phyloP scores from a whole-genome alignment of 2,113 vertebrate species.

The Taxidea taxus region DNA sequence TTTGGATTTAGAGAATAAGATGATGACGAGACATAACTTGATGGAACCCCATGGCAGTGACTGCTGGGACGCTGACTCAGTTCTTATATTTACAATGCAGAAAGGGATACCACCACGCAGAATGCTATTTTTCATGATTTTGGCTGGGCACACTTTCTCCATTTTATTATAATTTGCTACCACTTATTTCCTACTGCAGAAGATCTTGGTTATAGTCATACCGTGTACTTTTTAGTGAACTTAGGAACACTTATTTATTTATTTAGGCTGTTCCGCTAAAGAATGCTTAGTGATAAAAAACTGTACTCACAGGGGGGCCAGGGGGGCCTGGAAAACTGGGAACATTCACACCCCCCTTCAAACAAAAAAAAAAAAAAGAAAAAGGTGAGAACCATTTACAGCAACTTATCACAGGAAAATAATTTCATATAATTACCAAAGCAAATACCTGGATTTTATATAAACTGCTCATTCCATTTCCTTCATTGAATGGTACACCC shows the following conservation, averaged over 20 bases:
- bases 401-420: constrained; percentile 27
- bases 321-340: constrained; percentile 90
- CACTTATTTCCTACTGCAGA: neutral
- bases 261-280: neutral
- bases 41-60: neutral
- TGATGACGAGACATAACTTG: neutral
- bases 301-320: constrained; percentile 90
- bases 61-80: neutral
- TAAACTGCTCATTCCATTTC: constrained; percentile 97
- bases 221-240: neutral
- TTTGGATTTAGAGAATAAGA: constrained; percentile 6
- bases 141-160: neutral
- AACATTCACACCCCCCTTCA: constrained; percentile 87
- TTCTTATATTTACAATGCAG: neutral
- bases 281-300: neutral
- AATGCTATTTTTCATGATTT: neutral
- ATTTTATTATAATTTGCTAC: neutral
- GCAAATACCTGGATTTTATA: constrained; percentile 96
- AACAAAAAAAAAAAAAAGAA: neutral
- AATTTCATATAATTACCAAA: constrained; percentile 5
- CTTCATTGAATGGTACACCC: constrained; percentile 89
- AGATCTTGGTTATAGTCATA: neutral
- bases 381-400: constrained; percentile 45
- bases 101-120: neutral
- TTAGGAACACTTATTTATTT: neutral